A percentile compares a stretch with the other conserved stretches of the same genome.
These are phyloP conservation scores for Machaerirhynchus nigripectus DNA, from an alignment of 2,113 vertebrate genomes.

Conservation along the genomic window DNA sequence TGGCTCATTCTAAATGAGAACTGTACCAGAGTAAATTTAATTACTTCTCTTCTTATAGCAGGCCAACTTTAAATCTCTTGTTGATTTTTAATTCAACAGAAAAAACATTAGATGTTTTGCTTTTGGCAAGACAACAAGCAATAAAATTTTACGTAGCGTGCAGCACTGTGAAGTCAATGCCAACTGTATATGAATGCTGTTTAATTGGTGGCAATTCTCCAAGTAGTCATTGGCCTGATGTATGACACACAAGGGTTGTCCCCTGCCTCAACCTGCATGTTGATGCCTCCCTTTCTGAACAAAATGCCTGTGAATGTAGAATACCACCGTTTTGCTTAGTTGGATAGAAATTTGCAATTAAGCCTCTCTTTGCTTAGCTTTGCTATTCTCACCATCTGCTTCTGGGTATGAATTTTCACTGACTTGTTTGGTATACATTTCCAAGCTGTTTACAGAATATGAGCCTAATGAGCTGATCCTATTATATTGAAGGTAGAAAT, in stretches of 20 bases:
- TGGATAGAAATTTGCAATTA: slow-evolving; percentile 50
- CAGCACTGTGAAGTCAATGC: background rate
- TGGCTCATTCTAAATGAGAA: slow-evolving; percentile 4
- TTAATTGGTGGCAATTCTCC: slow-evolving; percentile 58
- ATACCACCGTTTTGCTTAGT: slow-evolving; percentile 18
- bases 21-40: slow-evolving; percentile 2
- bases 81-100: slow-evolving; percentile 61
- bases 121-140: slow-evolving; percentile 48
- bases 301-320: background rate
- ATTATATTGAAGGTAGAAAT: slow-evolving; percentile 38
- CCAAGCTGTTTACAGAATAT: slow-evolving; percentile 58
- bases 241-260: slow-evolving; percentile 29
- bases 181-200: slow-evolving; percentile 7
- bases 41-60: slow-evolving; percentile 15
- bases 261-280: background rate
- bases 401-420: slow-evolving; percentile 59
- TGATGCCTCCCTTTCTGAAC: background rate
- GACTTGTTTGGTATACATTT: slow-evolving; percentile 54
- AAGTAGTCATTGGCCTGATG: slow-evolving; percentile 40
- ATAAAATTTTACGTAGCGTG: slow-evolving; percentile 52
- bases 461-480: slow-evolving; percentile 51
- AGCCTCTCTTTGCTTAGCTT: slow-evolving; percentile 59
- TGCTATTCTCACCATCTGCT: slow-evolving; percentile 67
- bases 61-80: slow-evolving; percentile 46
- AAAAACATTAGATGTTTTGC: slow-evolving; percentile 41